Evolutionary conservation across 2,888 invertebrate genomes (phyloP).

Genomic region (Bruchidius siliquastri): DNA sequence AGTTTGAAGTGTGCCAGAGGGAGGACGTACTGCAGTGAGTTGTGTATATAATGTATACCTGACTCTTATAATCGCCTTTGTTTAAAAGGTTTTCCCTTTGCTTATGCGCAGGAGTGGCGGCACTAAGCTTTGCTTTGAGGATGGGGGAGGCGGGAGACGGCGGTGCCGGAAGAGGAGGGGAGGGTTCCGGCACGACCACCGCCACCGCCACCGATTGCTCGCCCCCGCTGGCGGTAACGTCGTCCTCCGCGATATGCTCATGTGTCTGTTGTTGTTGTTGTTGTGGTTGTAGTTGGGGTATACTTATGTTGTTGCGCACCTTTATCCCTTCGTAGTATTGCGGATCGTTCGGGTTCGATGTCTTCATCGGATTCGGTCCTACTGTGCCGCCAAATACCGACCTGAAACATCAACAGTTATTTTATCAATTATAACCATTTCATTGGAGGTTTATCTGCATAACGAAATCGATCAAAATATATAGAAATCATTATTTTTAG

Average conservation of each 20-base stretch:
- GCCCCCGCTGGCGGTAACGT: background rate
- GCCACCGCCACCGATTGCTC: too few relatives aligned
- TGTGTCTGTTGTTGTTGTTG: slow-evolving; percentile 8
- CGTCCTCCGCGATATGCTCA: too few relatives aligned
- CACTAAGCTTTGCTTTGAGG: slow-evolving; percentile 78
- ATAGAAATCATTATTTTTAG: too few relatives aligned
- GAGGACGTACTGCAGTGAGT: too few relatives aligned
- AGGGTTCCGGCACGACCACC: slow-evolving; percentile 30
- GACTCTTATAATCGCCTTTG: slow-evolving; percentile 51
- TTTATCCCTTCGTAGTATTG: slow-evolving; percentile 68
- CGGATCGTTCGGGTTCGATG: slow-evolving; percentile 51
- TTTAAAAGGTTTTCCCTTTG: slow-evolving; percentile 37
- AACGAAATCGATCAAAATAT: too few relatives aligned
- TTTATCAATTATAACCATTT: too few relatives aligned
- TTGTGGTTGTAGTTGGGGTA: slow-evolving; percentile 18
- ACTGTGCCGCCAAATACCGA: slow-evolving; percentile 78
- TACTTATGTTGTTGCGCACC: slow-evolving; percentile 55
- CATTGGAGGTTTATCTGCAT: too few relatives aligned
- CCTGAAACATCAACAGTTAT: slow-evolving; percentile 44
- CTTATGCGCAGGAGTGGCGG: slow-evolving; percentile 64
- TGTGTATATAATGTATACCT: too few relatives aligned
- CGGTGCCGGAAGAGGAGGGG: too few relatives aligned
- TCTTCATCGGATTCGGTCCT: slow-evolving; percentile 71
- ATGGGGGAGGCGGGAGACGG: slow-evolving; percentile 72
- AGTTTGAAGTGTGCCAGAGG: too few relatives aligned